A percentile compares a stretch with the other conserved stretches of the same genome.
phyloP scores from a whole-genome alignment of 2,797 vertebrate genomes.

The Galaxias olidus region DNA sequence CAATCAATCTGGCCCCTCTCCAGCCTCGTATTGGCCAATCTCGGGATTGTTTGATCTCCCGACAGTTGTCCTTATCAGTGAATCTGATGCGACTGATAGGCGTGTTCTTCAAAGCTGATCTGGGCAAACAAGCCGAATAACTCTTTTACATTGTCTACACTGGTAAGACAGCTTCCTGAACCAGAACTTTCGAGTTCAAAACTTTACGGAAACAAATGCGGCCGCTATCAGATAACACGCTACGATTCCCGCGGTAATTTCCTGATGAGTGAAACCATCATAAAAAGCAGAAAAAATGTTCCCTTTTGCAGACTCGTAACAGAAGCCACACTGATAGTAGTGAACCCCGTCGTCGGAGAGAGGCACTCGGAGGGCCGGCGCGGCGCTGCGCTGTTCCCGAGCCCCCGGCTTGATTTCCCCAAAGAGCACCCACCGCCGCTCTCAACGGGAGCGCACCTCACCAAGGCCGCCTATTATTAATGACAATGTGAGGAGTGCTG shows the following conservation, averaged over 20 bases:
- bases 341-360: too few species aligned
- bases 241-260: too few species aligned
- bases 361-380: too few species aligned
- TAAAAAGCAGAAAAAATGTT: too few species aligned
- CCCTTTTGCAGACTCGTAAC: too few species aligned
- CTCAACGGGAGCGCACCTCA: not conserved
- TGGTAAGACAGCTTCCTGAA: not conserved
- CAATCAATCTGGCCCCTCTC: conserved; percentile 41
- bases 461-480: not conserved
- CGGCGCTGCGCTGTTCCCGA: not conserved
- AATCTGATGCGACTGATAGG: conserved; percentile 26
- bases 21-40: conserved; percentile 35
- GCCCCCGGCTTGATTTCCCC: not conserved
- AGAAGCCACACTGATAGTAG: too few species aligned
- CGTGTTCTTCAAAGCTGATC: conserved; percentile 18
- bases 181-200: too few species aligned
- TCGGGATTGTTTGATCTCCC: conserved; percentile 31
- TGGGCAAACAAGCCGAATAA: conserved; percentile 8
- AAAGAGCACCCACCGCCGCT: not conserved
- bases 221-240: too few species aligned
- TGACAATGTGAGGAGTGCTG: not conserved
- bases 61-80: conserved; percentile 42
- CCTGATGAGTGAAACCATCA: too few species aligned
- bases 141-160: not conserved
- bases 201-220: too few species aligned